Conservation (phyloP, 1,140 invertebrate species). For the Atta colombica region DNA sequence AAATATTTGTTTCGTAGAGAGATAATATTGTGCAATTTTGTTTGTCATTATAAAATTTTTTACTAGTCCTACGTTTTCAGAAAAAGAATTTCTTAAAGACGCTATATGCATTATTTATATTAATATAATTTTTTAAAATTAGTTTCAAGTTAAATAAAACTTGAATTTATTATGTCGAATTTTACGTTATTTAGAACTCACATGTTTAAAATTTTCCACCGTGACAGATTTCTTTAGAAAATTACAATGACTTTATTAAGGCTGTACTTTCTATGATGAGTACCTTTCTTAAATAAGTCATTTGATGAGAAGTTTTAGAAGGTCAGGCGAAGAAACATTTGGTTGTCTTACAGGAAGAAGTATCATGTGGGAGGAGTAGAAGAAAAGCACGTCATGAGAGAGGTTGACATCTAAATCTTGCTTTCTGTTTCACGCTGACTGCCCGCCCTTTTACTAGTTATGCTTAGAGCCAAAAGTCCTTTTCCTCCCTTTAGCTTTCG, state of each 20-base stretch:
- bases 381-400: conserved; percentile 78
- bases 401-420: conserved; percentile 86
- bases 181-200: neutral
- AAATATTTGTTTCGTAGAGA: conserved; percentile 1
- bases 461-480: conserved; percentile 73
- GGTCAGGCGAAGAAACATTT: conserved; percentile 52
- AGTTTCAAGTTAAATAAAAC: conserved; percentile 3
- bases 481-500: conserved; percentile 56
- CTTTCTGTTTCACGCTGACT: conserved; percentile 83
- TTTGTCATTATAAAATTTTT: neutral
- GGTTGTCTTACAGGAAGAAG: conserved; percentile 67
- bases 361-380: conserved; percentile 56
- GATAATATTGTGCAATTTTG: neutral
- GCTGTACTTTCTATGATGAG: neutral
- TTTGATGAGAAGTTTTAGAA: conserved; percentile 59
- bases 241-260: conserved; percentile 8
- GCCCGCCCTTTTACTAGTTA: conserved; percentile 83
- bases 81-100: neutral
- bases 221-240: conserved; percentile 7
- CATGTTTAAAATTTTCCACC: neutral
- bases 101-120: neutral
- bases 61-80: neutral
- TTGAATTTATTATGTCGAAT: neutral
- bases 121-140: conserved; percentile 3
- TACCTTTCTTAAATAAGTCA: conserved; percentile 11